Evolutionary conservation across 2,888 invertebrate species (phyloP), one percentile per base, ranked within the genome.

Genomic region (Eupithecia subfuscata): DNA sequence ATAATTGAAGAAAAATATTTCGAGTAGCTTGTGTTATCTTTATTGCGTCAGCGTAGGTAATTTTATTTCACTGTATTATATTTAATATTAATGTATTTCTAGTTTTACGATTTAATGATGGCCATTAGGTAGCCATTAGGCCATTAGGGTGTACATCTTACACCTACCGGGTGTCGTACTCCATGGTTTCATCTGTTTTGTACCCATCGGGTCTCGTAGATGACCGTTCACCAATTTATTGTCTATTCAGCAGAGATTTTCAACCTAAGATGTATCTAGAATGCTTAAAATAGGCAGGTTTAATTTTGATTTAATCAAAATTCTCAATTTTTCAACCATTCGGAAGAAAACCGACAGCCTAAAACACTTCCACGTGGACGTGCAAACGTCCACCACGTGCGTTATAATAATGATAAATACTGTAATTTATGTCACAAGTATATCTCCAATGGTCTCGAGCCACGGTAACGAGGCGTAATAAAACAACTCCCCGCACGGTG

Each of bases 401-500:
- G 67, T 70, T 56, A 67, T 77, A 43, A 73, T 70, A 71, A 71
- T 71, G 75, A 78, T 76, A 76, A 75, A 78, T 74, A 74, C 72
- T 43, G 75, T 78, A 74, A 75, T 75, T 78, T 74, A 52, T 74
- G 75, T 78, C 72, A 64, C 78, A 74, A 70, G 68, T 22, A 78
- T 67, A 75, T 72, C 67, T 74, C n/a, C 71, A 71, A 78, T 52
- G 69, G 70, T 64, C 75, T 48, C 71, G 70, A 69, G 43, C 65
- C 71, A 52, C 71, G 64, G 71, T 83, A 83, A 83, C 79, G 82
- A 73, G 73, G 34, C 63, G 79, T 80, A 82, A 83, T 82, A 83
- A 83, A 83, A 82, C 81, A 82, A 74, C 78, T 79, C 70, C 78
- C 87, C 85, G 87, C 83, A 65, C 69, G 85, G 86, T 86, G 90